Evolutionary conservation across 2,888 invertebrate genomes (phyloP).

Genomic region (Pantelozetes paolii): DNA sequence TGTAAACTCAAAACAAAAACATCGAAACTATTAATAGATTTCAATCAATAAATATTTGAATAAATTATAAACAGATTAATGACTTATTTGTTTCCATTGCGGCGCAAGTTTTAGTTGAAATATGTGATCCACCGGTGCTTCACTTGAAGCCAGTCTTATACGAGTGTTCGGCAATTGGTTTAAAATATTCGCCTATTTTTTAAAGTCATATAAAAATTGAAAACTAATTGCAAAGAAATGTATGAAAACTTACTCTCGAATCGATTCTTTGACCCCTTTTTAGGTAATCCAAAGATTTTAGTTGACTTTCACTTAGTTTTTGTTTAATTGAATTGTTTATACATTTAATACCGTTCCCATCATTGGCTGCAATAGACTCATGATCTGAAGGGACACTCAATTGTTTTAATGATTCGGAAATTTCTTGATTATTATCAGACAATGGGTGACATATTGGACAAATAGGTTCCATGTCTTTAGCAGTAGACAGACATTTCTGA

Average conservation of each 20-base stretch:
- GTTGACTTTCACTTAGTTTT: conserved; percentile 43
- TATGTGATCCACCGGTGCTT: not conserved
- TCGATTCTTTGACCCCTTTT: conserved; percentile 43
- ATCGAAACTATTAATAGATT: not conserved
- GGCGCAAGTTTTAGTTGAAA: conserved; percentile 16
- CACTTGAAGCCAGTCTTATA: not conserved
- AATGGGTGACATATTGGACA: conserved; percentile 1
- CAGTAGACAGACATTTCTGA: conserved; percentile 39
- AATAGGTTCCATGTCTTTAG: not conserved
- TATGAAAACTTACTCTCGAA: conserved; percentile 42
- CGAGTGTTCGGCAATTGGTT: conserved; percentile 29
- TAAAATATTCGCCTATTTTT: conserved; percentile 18
- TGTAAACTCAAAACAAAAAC: not conserved
- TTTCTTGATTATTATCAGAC: conserved; percentile 12
- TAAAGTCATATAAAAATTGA: not conserved
- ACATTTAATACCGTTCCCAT: not conserved
- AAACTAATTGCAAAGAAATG: not conserved
- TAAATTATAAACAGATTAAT: too few species aligned
- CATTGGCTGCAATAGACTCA: conserved; percentile 34
- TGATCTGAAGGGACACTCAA: not conserved
- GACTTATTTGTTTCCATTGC: conserved; percentile 11
- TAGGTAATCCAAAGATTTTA: conserved; percentile 44
- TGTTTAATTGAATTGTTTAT: not conserved
- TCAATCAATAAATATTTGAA: too few species aligned
- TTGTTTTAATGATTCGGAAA: conserved; percentile 11